Evolutionary conservation across 2,113 vertebrate species (phyloP).

Genomic region (Mustelus asterias): DNA sequence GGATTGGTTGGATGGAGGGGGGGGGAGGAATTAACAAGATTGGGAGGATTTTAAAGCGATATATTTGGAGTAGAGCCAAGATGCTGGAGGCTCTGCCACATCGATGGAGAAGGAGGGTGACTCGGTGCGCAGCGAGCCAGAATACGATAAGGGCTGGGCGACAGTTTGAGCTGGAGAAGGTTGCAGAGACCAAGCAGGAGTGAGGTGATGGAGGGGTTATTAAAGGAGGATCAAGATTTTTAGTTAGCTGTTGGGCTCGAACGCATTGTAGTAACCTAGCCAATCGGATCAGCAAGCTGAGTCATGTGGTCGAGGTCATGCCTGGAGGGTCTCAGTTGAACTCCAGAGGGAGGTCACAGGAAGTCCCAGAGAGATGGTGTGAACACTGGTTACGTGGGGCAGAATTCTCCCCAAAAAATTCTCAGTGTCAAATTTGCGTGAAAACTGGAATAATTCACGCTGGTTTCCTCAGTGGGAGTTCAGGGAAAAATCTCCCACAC

Average conservation of each 20-base stretch:
- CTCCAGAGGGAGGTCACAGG: neutral
- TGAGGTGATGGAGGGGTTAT: neutral
- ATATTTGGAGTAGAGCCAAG: neutral
- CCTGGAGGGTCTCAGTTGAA: neutral
- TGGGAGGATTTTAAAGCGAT: neutral
- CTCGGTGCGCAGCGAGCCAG: neutral
- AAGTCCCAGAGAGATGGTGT: neutral
- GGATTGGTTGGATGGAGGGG: no score
- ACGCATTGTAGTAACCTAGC: neutral
- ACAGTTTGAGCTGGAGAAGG: neutral
- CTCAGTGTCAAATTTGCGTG: no score
- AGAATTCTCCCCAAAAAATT: no score
- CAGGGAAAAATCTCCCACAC: no score
- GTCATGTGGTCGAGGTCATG: neutral
- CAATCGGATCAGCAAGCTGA: neutral
- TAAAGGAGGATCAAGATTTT: neutral
- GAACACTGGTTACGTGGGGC: neutral
- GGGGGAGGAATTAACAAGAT: neutral
- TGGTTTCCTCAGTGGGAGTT: no score
- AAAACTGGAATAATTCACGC: no score
- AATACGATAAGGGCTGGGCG: neutral
- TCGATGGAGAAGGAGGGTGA: neutral
- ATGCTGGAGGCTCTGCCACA: neutral
- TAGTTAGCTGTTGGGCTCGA: neutral
- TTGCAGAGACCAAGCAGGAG: neutral